Evolutionary conservation across 2,113 vertebrate genomes (phyloP).

Genomic region (Tenebrosternarchus preto): DNA sequence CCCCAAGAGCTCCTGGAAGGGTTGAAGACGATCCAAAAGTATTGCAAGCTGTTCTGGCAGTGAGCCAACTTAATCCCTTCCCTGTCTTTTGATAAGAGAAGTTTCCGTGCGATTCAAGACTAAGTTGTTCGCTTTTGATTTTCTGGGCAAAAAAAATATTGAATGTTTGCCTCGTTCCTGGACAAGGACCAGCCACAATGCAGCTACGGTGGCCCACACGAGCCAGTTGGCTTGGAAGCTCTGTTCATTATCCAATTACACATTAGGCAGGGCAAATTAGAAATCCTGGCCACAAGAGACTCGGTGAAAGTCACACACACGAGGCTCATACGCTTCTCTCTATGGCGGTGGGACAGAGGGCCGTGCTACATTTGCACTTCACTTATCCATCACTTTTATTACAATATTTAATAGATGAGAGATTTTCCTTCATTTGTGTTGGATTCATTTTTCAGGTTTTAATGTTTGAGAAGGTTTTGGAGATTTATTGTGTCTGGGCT

Average conservation of each 20-base stretch:
- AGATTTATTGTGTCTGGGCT: neutral
- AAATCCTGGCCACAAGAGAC: slow-evolving; percentile 36
- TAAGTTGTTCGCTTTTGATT: slow-evolving; percentile 5
- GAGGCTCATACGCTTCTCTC: neutral
- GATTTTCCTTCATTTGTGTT: neutral
- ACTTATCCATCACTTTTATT: neutral
- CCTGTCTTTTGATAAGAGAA: slow-evolving; percentile 28
- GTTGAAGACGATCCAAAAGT: slow-evolving; percentile 37
- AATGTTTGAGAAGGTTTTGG: neutral
- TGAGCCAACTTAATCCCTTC: slow-evolving; percentile 21
- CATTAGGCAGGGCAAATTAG: slow-evolving; percentile 45
- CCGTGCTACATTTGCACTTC: neutral
- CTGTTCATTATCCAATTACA: slow-evolving; percentile 54
- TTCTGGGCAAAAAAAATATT: slow-evolving; percentile 21
- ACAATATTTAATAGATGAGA: neutral
- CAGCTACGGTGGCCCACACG: slow-evolving; percentile 29
- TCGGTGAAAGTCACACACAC: slow-evolving; percentile 5
- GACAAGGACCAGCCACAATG: slow-evolving; percentile 25
- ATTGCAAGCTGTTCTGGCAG: slow-evolving; percentile 33
- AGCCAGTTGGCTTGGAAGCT: slow-evolving; percentile 43
- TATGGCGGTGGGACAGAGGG: neutral
- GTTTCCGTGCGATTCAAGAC: slow-evolving; percentile 27
- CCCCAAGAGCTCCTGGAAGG: slow-evolving; percentile 19
- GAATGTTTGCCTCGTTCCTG: slow-evolving; percentile 13
- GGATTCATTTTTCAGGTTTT: neutral